phyloP scores from a whole-genome alignment of 2,113 vertebrate genomes.

The Rhinichthys klamathensis region DNA sequence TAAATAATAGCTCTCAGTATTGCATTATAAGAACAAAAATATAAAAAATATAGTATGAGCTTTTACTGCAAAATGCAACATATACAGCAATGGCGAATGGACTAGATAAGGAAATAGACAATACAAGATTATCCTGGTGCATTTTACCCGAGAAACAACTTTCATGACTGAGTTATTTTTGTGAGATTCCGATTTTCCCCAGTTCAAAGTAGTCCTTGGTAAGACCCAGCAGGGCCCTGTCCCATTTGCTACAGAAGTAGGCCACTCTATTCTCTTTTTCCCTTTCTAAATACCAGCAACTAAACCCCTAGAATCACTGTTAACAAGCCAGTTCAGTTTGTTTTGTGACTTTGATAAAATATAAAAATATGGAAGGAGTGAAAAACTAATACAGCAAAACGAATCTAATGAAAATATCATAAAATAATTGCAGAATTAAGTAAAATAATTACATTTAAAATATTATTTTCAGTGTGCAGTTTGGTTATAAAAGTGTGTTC shows the following conservation, averaged over 20 bases:
- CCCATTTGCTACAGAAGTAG: slow-evolving; percentile 54
- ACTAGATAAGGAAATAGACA: neutral
- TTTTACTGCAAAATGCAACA: neutral
- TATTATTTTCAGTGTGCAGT: neutral
- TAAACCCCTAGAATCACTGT: slow-evolving; percentile 17
- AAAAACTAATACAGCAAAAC: neutral
- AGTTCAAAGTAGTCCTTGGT: slow-evolving; percentile 54
- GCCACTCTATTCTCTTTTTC: slow-evolving; percentile 37
- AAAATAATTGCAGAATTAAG: neutral
- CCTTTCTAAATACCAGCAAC: slow-evolving; percentile 35
- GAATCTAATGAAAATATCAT: neutral
- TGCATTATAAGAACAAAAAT: neutral
- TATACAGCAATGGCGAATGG: neutral
- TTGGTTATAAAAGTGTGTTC: neutral
- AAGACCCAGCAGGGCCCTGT: slow-evolving; percentile 55
- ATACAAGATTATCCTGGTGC: neutral
- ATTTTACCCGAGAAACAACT: neutral
- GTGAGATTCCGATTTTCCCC: slow-evolving; percentile 48
- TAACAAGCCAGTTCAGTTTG: slow-evolving; percentile 23
- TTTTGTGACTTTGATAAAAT: neutral
- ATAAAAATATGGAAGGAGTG: neutral
- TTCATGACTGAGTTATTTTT: slow-evolving; percentile 52
- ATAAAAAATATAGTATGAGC: neutral
- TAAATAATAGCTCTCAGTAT: neutral
- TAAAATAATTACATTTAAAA: neutral